Evolutionary conservation across 2,113 vertebrate species (phyloP), one percentile per base, ranked within the genome.

Genomic region (Aegotheles bennettii): DNA sequence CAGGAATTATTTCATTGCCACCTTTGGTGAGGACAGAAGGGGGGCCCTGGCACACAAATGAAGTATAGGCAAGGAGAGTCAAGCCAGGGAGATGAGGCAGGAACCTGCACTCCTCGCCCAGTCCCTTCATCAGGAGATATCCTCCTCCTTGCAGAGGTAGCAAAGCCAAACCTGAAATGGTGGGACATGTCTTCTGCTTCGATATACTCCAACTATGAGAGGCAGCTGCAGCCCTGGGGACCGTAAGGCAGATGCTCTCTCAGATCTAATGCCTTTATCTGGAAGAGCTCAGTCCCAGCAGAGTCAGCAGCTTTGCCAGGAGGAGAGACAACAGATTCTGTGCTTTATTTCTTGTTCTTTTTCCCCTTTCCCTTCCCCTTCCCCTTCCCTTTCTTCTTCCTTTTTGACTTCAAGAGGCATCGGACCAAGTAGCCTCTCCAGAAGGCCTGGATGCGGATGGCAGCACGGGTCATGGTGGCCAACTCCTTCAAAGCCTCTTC

Each of bases 391-490:
- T 68, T 67, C 91, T 77, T 68, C 48, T 85, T 96, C 93, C 98
- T 94, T 87, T 96, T 98, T 64, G 92, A 78, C 80, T 79, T 98
- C 77, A 99, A 95, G 92, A 97, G 35, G 68, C 97, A 98, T n/a
- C 99, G 98, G 45, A 98, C 97, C 74, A 97, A 79, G 96, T 98
- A 98, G 63, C 99, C 99, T 97, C 98, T 99, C 96, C 96, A 97
- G 54, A 35, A 24, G 9, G 96, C 92, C 98, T 99, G 99, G 96
- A 98, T 98, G 29, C 97, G 16, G 3, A 96, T 95, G 69, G 98
- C 98, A 3, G 98, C 98, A 8, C 57, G 84, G 25, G 94, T 97
- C 98, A 97, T 98, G 57, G 83, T 65, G 84, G 94, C 65, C 81
- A 98, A 63, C 63, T 98, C 97, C 81, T 56, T 96, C 89, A 98